phyloP scores from a whole-genome alignment of 2,113 vertebrate species.

The Chloroceryle aenea region DNA sequence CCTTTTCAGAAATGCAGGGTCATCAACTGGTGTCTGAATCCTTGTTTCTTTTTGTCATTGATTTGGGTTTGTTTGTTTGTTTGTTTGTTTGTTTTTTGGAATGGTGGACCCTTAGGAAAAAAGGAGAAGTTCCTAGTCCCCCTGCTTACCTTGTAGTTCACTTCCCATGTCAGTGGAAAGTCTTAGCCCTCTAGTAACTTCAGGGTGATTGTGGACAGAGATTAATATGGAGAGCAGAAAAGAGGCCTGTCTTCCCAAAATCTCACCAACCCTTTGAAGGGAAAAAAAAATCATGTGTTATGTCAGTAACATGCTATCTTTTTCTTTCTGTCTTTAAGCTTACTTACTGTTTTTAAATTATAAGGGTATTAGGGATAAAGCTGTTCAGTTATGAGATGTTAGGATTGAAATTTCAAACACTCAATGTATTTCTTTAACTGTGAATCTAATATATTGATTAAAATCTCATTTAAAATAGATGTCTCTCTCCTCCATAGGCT shows the following conservation, averaged over 20 bases:
- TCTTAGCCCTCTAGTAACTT: background rate
- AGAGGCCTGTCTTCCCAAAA: background rate
- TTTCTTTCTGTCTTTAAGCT: background rate
- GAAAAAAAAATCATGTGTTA: background rate
- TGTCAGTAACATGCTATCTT: background rate
- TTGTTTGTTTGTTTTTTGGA: background rate
- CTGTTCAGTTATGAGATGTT: background rate
- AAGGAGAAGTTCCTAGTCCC: background rate
- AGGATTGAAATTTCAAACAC: background rate
- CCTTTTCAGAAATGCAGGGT: background rate
- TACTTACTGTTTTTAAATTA: background rate
- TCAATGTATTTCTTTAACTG: background rate
- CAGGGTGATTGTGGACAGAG: background rate
- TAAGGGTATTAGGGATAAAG: background rate
- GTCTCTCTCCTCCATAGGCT: rapidly evolving
- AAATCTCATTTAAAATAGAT: background rate
- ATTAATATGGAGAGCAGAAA: background rate
- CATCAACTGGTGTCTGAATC: background rate
- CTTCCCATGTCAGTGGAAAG: background rate
- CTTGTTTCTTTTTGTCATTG: too few species aligned
- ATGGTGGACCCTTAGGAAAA: background rate
- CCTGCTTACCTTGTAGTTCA: background rate
- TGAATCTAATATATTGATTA: background rate
- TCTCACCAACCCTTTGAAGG: background rate
- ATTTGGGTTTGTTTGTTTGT: background rate